Base-by-base conservation (phyloP, 2,888 invertebrate genomes). In the Dolomedes plantarius region DNA sequence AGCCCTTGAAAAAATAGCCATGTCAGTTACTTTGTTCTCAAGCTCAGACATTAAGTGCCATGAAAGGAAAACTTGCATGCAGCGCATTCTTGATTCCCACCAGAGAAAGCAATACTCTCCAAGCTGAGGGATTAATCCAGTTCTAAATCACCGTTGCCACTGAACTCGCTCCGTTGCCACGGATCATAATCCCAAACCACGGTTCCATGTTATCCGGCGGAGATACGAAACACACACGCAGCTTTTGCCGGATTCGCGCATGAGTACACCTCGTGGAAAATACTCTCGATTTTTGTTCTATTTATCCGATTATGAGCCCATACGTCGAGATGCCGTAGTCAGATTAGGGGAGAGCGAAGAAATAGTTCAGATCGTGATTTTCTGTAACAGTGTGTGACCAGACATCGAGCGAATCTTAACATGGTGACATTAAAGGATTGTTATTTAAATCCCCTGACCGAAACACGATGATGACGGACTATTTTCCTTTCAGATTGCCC, bases 201-300 rank as follows among this genome's bases (percentile, higher is more conserved):
- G 13, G 19, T 78, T 23, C 31, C n/a, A 29, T 41, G 64, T 65
- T 39, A 39, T 72, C 79, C 65, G 62, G 39, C 19, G 39, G 77
- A 36, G 77, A 41, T 73, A 31, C 29, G 31, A 68, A 68, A 39
- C 56, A 0, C 56, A 0, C 50, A 29, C 56, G 16, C 27, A 29
- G 68, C 41, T 65, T 29, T 23, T 75, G 46, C 81, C 73, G 81
- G 81, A 81, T 81, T 81, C 69, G 32, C 81, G 81, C 81, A 68
- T 81, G 74, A 71, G 23, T 62, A 68, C 29, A n/a, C 81, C 13
- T 27, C 50, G 36, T 29, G 36, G 56, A 74, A 62, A 62, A 50
- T 56, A 69, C 68, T 81, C 68, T 67, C 68, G 69, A 74, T 56
- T 56, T 81, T 74, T 31, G 31, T 31, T 65, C 31, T 23, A 65